phyloP scores from a whole-genome alignment of 2,113 vertebrate genomes.

The Tychaedon coryphoeus region DNA sequence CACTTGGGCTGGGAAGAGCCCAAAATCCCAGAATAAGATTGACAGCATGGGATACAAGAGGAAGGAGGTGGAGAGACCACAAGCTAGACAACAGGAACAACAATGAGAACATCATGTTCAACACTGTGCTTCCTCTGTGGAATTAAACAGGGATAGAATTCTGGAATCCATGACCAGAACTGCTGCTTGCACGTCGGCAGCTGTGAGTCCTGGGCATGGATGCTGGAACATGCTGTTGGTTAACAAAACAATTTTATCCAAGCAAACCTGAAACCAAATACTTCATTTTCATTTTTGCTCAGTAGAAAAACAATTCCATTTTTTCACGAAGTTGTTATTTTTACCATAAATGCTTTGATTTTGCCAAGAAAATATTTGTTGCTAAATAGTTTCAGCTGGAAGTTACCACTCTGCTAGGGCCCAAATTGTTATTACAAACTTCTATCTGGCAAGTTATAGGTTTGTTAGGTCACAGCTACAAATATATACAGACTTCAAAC shows the following conservation, averaged over 20 bases:
- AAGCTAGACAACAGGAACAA: constrained; percentile 12
- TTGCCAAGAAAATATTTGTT: constrained; percentile 40
- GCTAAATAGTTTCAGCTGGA: not conserved
- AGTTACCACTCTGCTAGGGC: not conserved
- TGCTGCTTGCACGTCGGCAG: not conserved
- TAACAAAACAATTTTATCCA: constrained; percentile 13
- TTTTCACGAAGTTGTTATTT: constrained; percentile 27
- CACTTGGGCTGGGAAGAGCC: not conserved
- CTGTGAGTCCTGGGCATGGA: not conserved
- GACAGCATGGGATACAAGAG: not conserved
- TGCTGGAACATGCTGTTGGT: not conserved
- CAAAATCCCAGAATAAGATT: constrained; percentile 6
- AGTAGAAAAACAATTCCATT: constrained; percentile 25
- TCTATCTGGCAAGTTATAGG: not conserved
- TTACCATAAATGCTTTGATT: not conserved
- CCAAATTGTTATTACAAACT: not conserved
- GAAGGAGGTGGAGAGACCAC: constrained; percentile 23
- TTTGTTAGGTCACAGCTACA: not conserved
- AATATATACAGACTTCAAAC: not conserved
- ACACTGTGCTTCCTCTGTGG: not conserved
- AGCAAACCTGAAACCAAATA: constrained; percentile 3
- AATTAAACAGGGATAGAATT: not conserved
- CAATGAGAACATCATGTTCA: constrained; percentile 2
- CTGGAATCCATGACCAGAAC: not conserved
- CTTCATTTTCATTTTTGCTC: constrained; percentile 13